A percentile compares a stretch with the other conserved stretches of the same genome.
phyloP scores from a whole-genome alignment of 1,140 invertebrate genomes.

The Trachymyrmex septentrionalis region DNA sequence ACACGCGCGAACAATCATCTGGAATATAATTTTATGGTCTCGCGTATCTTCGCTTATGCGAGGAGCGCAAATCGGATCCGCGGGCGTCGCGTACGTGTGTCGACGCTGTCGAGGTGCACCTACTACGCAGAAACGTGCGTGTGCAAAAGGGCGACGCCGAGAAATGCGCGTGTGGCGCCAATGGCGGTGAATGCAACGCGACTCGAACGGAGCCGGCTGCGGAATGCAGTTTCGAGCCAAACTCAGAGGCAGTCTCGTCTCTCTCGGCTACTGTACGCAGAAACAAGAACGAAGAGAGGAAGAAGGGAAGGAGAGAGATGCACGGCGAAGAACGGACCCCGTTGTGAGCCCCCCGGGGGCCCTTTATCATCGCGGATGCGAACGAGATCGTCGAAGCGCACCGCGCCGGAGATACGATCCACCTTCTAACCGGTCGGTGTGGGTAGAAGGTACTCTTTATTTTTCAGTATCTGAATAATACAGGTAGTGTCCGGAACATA shows the following conservation, averaged over 20 bases:
- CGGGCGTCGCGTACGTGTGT: neutral
- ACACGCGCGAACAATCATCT: slow-evolving; percentile 23
- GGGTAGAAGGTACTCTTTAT: neutral
- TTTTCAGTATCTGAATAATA: neutral
- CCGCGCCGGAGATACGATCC: slow-evolving; percentile 28
- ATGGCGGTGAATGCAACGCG: slow-evolving; percentile 60
- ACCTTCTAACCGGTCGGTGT: slow-evolving; percentile 3
- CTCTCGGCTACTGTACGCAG: slow-evolving; percentile 61
- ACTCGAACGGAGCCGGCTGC: slow-evolving; percentile 57
- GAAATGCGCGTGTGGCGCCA: slow-evolving; percentile 73
- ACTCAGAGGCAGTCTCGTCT: slow-evolving; percentile 58
- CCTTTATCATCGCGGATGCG: slow-evolving; percentile 66
- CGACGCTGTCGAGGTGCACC: neutral
- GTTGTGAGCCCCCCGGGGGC: slow-evolving; percentile 1
- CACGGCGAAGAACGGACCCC: neutral
- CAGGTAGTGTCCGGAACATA: neutral
- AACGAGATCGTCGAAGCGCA: slow-evolving; percentile 67
- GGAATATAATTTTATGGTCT: slow-evolving; percentile 32
- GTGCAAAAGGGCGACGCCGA: slow-evolving; percentile 60
- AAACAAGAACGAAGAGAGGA: slow-evolving; percentile 41
- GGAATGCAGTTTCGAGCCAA: slow-evolving; percentile 74
- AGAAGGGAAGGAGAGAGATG: neutral
- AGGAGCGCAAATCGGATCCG: neutral
- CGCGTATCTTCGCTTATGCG: slow-evolving; percentile 15
- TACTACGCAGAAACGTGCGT: neutral